Conservation (phyloP, 2,888 invertebrate species). For the Dexiosoma caninum region DNA sequence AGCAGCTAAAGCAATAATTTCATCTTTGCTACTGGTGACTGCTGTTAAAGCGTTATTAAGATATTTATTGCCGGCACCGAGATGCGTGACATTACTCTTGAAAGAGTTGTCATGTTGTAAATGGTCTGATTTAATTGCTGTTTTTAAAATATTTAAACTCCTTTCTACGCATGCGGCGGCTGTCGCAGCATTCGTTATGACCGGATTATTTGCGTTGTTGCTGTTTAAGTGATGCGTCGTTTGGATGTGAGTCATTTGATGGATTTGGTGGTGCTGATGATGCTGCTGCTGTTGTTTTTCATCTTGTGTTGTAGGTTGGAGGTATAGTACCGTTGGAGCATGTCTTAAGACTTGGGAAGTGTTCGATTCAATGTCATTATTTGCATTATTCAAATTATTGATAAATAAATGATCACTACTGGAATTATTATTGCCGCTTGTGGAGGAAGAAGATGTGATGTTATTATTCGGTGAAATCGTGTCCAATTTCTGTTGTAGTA, state of each 20-base stretch:
- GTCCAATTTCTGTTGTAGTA: constrained; percentile 73
- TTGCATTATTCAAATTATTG: constrained; percentile 34
- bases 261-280: constrained; percentile 36
- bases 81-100: constrained; percentile 48
- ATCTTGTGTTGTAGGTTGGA: no score
- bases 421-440: constrained; percentile 49
- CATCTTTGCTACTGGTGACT: constrained; percentile 45
- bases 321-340: constrained; percentile 27
- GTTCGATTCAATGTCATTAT: constrained; percentile 6
- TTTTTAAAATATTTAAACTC: constrained; percentile 74
- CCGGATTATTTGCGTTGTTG: constrained; percentile 47
- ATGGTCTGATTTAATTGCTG: constrained; percentile 77
- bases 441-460: not conserved
- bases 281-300: constrained; percentile 49
- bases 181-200: constrained; percentile 45
- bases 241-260: constrained; percentile 35
- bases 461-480: constrained; percentile 63
- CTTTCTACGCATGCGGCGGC: constrained; percentile 66
- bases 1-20: constrained; percentile 63
- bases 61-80: constrained; percentile 30
- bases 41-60: constrained; percentile 56
- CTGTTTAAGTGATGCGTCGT: constrained; percentile 40
- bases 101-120: constrained; percentile 72
- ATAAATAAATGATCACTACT: constrained; percentile 41
- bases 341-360: constrained; percentile 38